phyloP scores from a whole-genome alignment of 1,140 invertebrate species.

The Cydia strobilella region DNA sequence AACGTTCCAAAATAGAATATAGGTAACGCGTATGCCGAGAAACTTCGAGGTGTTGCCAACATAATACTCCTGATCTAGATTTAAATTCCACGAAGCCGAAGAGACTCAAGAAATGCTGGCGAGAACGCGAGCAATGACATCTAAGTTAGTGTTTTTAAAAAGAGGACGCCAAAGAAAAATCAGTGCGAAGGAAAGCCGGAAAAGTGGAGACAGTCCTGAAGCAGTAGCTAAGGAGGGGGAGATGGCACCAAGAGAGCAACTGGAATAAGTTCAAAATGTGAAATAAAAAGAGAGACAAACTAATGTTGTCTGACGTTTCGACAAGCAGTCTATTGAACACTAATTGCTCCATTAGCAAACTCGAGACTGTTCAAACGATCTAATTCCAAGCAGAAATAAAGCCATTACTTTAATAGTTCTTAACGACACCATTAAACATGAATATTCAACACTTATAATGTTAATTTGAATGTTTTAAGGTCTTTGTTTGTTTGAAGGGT shows the following conservation, averaged over 20 bases:
- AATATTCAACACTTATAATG: slow-evolving; percentile 7
- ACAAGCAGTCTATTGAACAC: neutral
- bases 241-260: too few species aligned
- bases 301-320: neutral
- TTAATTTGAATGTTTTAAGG: neutral
- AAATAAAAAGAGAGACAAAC: too few species aligned
- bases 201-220: neutral
- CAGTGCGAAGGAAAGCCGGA: too few species aligned
- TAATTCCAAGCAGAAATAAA: slow-evolving; percentile 15
- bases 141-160: neutral
- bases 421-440: slow-evolving; percentile 15
- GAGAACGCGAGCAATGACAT: neutral
- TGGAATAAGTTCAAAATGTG: too few species aligned
- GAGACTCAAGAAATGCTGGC: neutral
- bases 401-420: neutral
- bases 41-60: slow-evolving; percentile 20
- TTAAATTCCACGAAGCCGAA: slow-evolving; percentile 2
- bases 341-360: neutral
- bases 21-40: slow-evolving; percentile 21
- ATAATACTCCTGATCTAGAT: slow-evolving; percentile 24
- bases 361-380: neutral
- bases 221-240: neutral
- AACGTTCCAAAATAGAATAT: slow-evolving; percentile 16
- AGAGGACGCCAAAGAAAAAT: neutral
- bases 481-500: neutral